Conservation (phyloP, 1,140 invertebrate species). For the Rhopalosiphum padi region DNA sequence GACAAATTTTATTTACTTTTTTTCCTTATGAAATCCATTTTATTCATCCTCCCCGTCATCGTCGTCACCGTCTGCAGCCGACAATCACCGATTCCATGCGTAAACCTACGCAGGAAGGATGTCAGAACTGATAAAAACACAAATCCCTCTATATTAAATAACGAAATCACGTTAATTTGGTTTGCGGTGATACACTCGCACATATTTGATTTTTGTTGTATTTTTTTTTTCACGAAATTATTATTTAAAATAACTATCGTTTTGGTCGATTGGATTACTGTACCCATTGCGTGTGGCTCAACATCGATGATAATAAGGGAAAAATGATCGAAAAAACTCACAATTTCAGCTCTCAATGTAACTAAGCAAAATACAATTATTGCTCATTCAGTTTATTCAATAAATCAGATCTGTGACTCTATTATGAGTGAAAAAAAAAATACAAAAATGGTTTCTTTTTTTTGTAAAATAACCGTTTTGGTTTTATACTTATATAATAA, state of each 20-base stretch:
- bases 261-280: background rate
- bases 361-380: background rate
- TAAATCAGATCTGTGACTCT: background rate
- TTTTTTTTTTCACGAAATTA: background rate
- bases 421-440: background rate
- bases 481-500: no score
- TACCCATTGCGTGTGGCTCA: background rate
- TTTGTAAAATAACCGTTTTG: background rate
- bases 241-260: background rate
- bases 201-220: background rate
- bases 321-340: background rate
- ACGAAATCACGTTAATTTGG: conserved; percentile 1
- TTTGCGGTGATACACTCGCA: background rate
- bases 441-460: background rate
- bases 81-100: background rate
- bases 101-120: background rate
- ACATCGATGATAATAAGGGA: background rate
- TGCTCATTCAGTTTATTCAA: background rate
- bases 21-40: background rate
- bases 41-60: background rate
- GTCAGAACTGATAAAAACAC: background rate
- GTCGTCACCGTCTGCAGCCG: background rate
- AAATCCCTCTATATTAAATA: background rate
- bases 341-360: background rate
- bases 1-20: conserved; percentile 25